Conservation (phyloP, 2,888 invertebrate species). For the Cerastoderma edule region DNA sequence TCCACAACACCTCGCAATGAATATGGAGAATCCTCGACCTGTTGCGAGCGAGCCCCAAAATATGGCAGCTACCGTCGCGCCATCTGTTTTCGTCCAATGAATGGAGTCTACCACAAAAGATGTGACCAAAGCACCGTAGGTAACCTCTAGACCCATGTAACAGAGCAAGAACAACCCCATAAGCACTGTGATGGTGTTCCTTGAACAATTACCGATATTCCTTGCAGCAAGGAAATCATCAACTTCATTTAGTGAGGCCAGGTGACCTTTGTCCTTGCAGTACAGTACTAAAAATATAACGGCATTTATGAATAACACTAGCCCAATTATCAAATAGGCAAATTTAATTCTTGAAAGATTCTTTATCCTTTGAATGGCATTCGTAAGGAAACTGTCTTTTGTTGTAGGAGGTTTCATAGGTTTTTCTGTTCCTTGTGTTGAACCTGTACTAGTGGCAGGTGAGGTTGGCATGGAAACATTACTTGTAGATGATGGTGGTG, state of each 20-base stretch:
- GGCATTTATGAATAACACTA: constrained; percentile 79
- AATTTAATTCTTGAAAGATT: constrained; percentile 81
- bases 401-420: constrained; percentile 61
- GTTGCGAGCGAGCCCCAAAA: constrained; percentile 84
- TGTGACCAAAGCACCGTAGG: constrained; percentile 84
- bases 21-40: constrained; percentile 83
- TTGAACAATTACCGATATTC: constrained; percentile 38
- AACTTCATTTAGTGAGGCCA: constrained; percentile 12
- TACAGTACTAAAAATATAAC: constrained; percentile 82
- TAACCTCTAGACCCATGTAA: constrained; percentile 84
- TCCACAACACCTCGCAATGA: constrained; percentile 81
- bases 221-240: constrained; percentile 31
- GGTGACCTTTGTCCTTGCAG: constrained; percentile 69
- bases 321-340: constrained; percentile 83
- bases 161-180: constrained; percentile 83
- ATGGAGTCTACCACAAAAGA: constrained; percentile 81
- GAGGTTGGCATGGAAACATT: neutral
- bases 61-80: constrained; percentile 83
- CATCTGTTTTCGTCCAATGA: constrained; percentile 79
- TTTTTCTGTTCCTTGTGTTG: constrained; percentile 28
- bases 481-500: constrained; percentile 19
- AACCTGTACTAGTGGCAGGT: constrained; percentile 3
- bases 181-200: constrained; percentile 76
- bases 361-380: constrained; percentile 62
- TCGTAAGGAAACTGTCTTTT: constrained; percentile 60